Conservation (phyloP, 2,113 vertebrate genomes). For the Xyrauchen texanus region DNA sequence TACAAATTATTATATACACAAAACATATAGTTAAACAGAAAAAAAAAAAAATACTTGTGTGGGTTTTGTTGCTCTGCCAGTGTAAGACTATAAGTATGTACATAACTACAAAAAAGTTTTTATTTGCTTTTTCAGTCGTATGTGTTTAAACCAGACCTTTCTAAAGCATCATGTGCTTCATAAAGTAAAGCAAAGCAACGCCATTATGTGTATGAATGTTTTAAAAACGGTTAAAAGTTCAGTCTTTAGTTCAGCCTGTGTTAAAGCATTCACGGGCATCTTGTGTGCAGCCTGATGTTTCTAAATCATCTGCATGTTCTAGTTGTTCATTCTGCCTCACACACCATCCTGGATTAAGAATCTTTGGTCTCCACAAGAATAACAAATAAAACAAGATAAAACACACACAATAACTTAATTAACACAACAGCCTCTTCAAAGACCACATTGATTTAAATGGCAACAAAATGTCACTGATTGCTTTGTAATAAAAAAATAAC, state of each 20-base stretch:
- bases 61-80: not conserved
- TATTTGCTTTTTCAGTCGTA: no score
- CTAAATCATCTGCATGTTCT: not conserved
- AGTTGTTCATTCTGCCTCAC: not conserved
- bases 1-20: no score
- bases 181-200: not conserved
- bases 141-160: not conserved
- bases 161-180: not conserved
- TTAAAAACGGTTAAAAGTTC: no score
- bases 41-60: not conserved
- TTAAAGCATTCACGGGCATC: not conserved
- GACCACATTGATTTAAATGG: conserved; percentile 24
- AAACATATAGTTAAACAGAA: no score
- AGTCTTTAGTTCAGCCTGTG: not conserved
- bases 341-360: conserved; percentile 40
- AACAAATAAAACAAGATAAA: conserved; percentile 59
- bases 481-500: conserved; percentile 50
- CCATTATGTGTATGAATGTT: no score
- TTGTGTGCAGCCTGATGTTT: not conserved
- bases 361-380: conserved; percentile 73
- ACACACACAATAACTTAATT: conserved; percentile 67
- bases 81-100: not conserved
- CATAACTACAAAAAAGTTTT: not conserved
- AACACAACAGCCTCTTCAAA: conserved; percentile 66
- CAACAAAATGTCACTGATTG: conserved; percentile 43